Percentiles rank a stretch among this genome's conserved stretches.
phyloP scores from a whole-genome alignment of 1,140 invertebrate species.

The Caenorhabditis tropicalis region DNA sequence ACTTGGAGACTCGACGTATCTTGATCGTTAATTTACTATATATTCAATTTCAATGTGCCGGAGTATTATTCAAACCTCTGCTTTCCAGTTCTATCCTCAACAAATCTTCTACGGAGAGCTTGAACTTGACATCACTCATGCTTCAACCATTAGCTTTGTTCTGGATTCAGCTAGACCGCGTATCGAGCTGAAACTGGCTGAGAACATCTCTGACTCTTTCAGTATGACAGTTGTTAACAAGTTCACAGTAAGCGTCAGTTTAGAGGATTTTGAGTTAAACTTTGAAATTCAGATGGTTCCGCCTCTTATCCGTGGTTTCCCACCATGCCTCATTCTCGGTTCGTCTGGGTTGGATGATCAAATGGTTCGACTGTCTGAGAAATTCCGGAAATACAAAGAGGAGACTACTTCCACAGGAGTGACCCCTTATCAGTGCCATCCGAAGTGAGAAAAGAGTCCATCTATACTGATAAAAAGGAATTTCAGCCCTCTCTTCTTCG shows the following conservation, averaged over 20 bases:
- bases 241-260: no score
- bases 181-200: neutral
- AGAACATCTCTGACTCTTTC: neutral
- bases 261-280: neutral
- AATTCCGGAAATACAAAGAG: neutral
- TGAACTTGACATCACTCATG: neutral
- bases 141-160: neutral
- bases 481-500: neutral
- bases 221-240: neutral
- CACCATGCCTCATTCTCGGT: neutral
- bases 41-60: no score
- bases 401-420: neutral
- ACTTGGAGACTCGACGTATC: no score
- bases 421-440: neutral
- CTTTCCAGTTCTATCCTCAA: neutral
- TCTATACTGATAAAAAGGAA: no score
- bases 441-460: no score
- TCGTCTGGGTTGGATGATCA: neutral
- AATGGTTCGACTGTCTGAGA: neutral
- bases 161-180: neutral
- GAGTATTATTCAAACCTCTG: no score
- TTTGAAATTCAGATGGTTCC: neutral
- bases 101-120: neutral
- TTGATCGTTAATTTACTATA: no score
- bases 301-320: neutral